Base-by-base conservation (phyloP, 2,888 invertebrate genomes). In the Agrochola lota region DNA sequence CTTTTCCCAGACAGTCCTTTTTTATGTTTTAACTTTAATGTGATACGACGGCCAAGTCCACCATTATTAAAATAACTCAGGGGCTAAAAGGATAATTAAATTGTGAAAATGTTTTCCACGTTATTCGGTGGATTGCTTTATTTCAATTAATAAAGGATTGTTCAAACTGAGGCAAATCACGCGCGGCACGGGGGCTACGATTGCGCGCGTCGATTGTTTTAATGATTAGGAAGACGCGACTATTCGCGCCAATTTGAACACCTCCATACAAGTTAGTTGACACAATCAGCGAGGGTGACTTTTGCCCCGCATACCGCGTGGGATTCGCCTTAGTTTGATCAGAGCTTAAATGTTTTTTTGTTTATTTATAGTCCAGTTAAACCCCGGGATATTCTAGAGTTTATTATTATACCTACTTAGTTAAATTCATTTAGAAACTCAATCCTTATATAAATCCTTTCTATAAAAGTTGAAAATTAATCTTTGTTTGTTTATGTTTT, bases 21-120 rank as follows among this genome's bases (percentile, higher is more conserved):
- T 90, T 90, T 88, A 86, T 88, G 84, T 87, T 86, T 86, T 76
- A 78, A 85, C 79, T 88, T 87, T 84, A 85, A 88, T 88, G 88
- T 87, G 85, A 91, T 84, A 77, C 84, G 77, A 84, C 55, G 78
- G 64, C 74, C 76, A 83, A 89, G 85, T 89, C 85, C 81, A 70
- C 81, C 78, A 83, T 88, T 80, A 78, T 85, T 84, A 87, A 88
- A 89, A 87, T 86, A 86, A 78, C 77, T 80, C 81, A 72, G 67
- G 78, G 84, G 76, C 71, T 85, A 83, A 80, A 80, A 79, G 80
- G 77, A 85, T 84, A 83, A 89, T 89, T 85, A 86, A 88, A 85
- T 84, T 86, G 74, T 69, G 74, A 76, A 79, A 88, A 85, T 77
- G 68, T 83, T 84, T 74, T 74, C 71, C 77, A 78, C 63, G 40